These are phyloP conservation scores for Chamaea fasciata DNA, from an alignment of 2,113 vertebrate genomes.

Conservation along the genomic window DNA sequence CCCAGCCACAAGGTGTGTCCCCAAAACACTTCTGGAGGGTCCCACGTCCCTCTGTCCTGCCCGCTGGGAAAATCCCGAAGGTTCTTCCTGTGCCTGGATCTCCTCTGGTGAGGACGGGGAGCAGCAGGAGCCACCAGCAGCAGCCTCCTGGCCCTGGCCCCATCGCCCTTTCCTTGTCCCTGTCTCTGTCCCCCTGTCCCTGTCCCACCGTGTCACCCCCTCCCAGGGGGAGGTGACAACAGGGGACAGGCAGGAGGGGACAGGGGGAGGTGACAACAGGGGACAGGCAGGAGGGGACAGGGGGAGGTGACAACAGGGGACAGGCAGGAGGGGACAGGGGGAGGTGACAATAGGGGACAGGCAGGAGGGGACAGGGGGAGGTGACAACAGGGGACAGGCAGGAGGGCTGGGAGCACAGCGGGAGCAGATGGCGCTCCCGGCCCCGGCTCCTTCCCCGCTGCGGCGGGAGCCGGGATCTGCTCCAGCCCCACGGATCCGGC, in stretches of 20 bases:
- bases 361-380: not conserved
- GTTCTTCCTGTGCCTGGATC: not conserved
- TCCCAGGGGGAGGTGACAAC: too few species aligned
- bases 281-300: not conserved
- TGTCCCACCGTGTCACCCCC: not conserved
- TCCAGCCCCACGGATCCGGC: not conserved
- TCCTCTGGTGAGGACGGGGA: not conserved
- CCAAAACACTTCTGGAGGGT: too few species aligned
- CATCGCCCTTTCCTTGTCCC: not conserved
- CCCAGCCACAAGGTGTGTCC: not conserved
- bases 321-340: not conserved
- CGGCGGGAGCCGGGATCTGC: not conserved
- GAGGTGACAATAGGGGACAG: not conserved
- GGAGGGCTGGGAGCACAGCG: too few species aligned
- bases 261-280: not conserved
- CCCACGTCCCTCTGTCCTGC: not conserved
- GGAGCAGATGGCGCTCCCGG: not conserved
- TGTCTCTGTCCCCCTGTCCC: not conserved
- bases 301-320: not conserved
- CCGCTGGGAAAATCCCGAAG: not conserved
- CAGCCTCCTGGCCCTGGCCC: not conserved
- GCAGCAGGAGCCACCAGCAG: not conserved
- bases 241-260: too few species aligned
- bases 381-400: not conserved
- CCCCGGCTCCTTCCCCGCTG: not conserved